Base-by-base conservation (phyloP, 2,888 invertebrate species). In the Frankliniella fusca region DNA sequence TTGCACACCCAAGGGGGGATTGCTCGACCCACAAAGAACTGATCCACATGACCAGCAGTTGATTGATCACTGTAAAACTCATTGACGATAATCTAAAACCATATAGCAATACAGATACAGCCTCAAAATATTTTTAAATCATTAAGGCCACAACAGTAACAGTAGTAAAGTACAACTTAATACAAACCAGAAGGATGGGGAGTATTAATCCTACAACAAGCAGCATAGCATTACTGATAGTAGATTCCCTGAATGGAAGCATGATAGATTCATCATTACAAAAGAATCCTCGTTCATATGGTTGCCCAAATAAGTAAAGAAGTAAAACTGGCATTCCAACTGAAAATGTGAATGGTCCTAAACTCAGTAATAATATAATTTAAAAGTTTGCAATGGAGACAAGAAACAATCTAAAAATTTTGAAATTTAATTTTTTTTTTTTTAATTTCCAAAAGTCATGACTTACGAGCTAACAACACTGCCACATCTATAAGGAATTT, bases 201-300 rank as follows among this genome's bases (percentile, higher is more conserved):
- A 95, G 89, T 54, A 92, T 91, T 83, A 95, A 88, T 80, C 96
- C 95, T 84, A 94, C 90, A 86, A 94, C 89, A n/a, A n/a, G n/a
- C n/a, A n/a, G 88, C 95, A 95, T 79, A 96, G 90, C 90, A 93
- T 93, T 86, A 91, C 94, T 93, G 84, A 97, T 93, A 0, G 96
- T 96, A 12, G 95, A 95, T 0, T 92, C 92, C 85, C 93, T 92
- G 89, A 92, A 96, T 3, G 98, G 98, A 88, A 98, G 95, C 86
- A 91, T 92, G 81, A 99, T 91, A 82, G 95, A 94, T 87, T 97
- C 95, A 90, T 99, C 99, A 88, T 97, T 94, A 89, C 98, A 98
- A 90, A 95, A 98, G 90, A 98, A 98, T 65, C 99, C 99, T 84
- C 98, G 90, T 85, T 93, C 90, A 87, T 92, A 95, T 0, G 96